Base-by-base conservation (phyloP, 2,888 invertebrate genomes). In the Zonitis immaculata region DNA sequence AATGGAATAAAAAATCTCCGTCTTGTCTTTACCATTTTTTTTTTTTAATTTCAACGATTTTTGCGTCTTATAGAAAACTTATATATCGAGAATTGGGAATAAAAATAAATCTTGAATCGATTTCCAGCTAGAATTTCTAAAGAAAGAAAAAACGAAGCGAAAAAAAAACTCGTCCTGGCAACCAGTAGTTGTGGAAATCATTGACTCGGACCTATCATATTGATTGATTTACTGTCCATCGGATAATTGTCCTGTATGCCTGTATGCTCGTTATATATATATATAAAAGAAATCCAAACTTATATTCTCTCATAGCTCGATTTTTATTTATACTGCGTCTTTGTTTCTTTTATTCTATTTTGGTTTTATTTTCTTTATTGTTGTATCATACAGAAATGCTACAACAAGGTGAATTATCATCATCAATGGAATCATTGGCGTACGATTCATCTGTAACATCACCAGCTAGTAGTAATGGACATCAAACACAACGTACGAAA, bases 391-490 rank as follows among this genome's bases (percentile, higher is more conserved):
- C n/a, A n/a, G 89, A 89, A 71, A 80, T 89, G 66, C 80, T 89
- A 20, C 87, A 87, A 66, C 85, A 86, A 7, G 85, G 85, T 12
- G 88, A 88, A 61, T 73, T 88, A 12, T 86, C 86, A 0, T 87
- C 87, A 0, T 88, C 87, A 5, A 87, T 88, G 87, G 88, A 88
- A 70, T 88, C 87, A 0, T 75, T 89, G 20, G 83, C 86, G 1
- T 89, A 89, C 75, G 89, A 87, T 68, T 85, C 85, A 0, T 86
- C 86, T 1, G 85, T 84, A 16, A 83, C 86, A 0, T 87, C 87
- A 0, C 87, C 87, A 0, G 86, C 86, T 1, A 85, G 84, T 53
- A 83, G 85, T 12, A 76, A 75, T 44, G 76, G 77, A 3, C 75
- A 75, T 49, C 80, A 80, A 58, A 78, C 62, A 76, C 87, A 80